A percentile compares a stretch with the other conserved stretches of the same genome.
Conservation (phyloP, 1,140 invertebrate genomes). For the Capitella teleta region DNA sequence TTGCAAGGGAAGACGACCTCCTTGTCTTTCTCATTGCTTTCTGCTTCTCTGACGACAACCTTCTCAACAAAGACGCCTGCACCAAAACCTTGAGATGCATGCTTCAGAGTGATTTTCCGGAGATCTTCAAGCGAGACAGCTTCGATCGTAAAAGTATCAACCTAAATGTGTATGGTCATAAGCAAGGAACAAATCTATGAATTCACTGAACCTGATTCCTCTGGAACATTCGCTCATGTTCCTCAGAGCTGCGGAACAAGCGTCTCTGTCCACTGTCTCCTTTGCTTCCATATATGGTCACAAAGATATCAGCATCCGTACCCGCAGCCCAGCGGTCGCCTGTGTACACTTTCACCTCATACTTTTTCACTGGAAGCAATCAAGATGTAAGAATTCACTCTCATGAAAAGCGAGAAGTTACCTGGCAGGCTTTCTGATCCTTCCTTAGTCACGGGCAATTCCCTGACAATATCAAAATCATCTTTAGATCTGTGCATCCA, state of each 20-base stretch:
- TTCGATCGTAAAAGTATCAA: slow-evolving; percentile 14
- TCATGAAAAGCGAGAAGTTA: slow-evolving; percentile 1
- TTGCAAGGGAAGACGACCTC: slow-evolving; percentile 23
- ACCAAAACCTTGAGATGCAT: slow-evolving; percentile 16
- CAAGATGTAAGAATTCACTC: no score
- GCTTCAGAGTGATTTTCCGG: slow-evolving; percentile 13
- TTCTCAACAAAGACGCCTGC: slow-evolving; percentile 21
- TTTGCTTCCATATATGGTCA: slow-evolving; percentile 19
- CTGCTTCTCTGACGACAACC: neutral
- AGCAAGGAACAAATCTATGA: no score
- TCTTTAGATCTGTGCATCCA: slow-evolving; percentile 27
- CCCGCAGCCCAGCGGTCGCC: slow-evolving; percentile 34
- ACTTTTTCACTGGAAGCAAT: slow-evolving; percentile 22
- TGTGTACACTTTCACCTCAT: slow-evolving; percentile 35
- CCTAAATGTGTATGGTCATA: no score
- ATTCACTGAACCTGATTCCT: no score
- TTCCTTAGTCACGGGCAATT: slow-evolving; percentile 19
- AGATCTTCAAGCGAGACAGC: slow-evolving; percentile 9
- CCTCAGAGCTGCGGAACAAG: no score
- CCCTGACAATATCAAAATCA: slow-evolving; percentile 24
- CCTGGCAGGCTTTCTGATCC: slow-evolving; percentile 17
- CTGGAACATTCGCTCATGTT: no score
- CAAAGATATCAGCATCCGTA: slow-evolving; percentile 21
- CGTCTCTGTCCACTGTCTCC: slow-evolving; percentile 22
- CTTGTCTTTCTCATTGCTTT: neutral